Evolutionary conservation across 2,888 invertebrate species (phyloP), one percentile per base, ranked within the genome.

Genomic region (Rhorus exstirpatorius): DNA sequence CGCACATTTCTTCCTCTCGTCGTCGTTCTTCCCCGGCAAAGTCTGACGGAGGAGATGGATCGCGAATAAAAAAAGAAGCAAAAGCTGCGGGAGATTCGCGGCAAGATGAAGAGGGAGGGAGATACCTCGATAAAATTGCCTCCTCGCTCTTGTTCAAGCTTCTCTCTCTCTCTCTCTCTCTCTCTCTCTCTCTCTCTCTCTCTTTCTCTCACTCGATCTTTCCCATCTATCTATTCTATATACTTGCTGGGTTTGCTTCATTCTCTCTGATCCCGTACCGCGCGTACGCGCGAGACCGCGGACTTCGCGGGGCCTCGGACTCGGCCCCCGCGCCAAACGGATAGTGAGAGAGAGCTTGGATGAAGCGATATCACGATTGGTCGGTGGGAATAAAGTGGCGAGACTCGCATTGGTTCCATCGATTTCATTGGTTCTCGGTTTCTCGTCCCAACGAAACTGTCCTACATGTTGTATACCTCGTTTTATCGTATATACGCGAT

Each of bases 321-420:
- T 68, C 81, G 61, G 77, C 81, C 81, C 72, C 77, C 81, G 81
- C 77, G 81, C 77, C 74, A 51, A 82, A 72, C 46, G 35, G 65
- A 41, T 70, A 76, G 77, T 63, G 76, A 80, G 68, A 31, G 68
- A 53, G 87, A 86, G 87, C 87, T 87, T 78, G 38, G 81, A 85
- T 87, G 88, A 89, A 89, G 89, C 92, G 91, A 92, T 91, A 91
- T 91, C 91, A 91, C 90, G 92, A 93, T 93, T 92, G 93, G 93
- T 91, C 92, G 90, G 86, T 89, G 89, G 88, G 91, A 90, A 92
- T 91, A 90, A 90, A 91, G 90, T 90, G 89, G 91, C 90, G 89
- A 89, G 90, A 89, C 90, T 90, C 91, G 92, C 91, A 92, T 92
- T 91, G 92, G 92, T 90, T 92, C 92, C 90, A 93, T 93, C 90